Conservation (phyloP, 2,113 vertebrate species). For the Pipa parva region DNA sequence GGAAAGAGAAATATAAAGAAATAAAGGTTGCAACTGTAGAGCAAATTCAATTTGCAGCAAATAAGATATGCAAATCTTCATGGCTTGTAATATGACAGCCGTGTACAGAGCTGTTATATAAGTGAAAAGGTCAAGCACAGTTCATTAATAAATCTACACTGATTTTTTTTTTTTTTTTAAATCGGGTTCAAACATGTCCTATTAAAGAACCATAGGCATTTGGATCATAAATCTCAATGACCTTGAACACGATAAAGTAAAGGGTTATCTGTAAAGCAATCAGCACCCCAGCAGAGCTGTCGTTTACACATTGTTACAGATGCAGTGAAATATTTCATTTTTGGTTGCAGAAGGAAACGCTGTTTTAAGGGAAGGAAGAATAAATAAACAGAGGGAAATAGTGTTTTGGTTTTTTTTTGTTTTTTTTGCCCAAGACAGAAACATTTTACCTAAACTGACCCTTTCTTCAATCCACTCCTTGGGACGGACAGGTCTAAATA, state of each 20-base stretch:
- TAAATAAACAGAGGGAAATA: conserved; percentile 7
- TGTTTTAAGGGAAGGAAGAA: neutral
- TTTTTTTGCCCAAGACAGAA: neutral
- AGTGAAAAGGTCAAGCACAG: conserved; percentile 76
- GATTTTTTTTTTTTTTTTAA: conserved; percentile 66
- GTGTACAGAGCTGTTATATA: conserved; percentile 47
- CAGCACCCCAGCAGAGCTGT: conserved; percentile 80
- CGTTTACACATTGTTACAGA: conserved; percentile 77
- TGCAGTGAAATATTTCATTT: conserved; percentile 66
- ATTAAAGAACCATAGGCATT: conserved; percentile 79
- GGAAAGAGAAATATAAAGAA: neutral
- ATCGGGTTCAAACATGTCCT: conserved; percentile 77
- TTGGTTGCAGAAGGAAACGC: conserved; percentile 48
- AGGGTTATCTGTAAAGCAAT: conserved; percentile 85
- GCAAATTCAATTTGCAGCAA: conserved; percentile 4
- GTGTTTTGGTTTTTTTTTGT: too few relatives aligned
- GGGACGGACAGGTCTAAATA: neutral
- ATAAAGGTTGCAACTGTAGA: neutral
- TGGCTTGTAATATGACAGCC: conserved; percentile 22
- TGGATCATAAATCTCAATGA: conserved; percentile 86
- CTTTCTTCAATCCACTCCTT: neutral
- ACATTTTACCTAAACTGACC: conserved; percentile 1
- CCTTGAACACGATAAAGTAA: conserved; percentile 88
- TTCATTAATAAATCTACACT: conserved; percentile 69
- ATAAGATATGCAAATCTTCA: conserved; percentile 13